Conservation (phyloP, 2,113 vertebrate genomes). For the Amia ocellicauda region DNA sequence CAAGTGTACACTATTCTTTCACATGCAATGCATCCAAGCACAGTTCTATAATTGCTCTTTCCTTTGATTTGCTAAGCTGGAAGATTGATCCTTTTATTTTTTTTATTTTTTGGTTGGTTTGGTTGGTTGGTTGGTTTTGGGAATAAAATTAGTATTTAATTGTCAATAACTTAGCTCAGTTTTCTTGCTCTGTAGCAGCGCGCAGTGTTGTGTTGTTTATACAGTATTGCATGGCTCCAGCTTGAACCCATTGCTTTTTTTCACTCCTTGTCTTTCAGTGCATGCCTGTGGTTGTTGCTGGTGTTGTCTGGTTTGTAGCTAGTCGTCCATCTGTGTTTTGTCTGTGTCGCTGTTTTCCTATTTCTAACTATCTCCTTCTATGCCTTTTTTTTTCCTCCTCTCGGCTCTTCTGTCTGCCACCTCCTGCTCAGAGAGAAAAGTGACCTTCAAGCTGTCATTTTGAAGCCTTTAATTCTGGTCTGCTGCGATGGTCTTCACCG, state of each 20-base stretch:
- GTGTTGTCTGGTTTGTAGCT: too few relatives aligned
- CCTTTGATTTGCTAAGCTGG: background rate
- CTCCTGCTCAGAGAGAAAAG: constrained; percentile 83
- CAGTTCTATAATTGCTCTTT: background rate
- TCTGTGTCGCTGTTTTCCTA: constrained; percentile 1
- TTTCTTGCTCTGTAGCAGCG: too few relatives aligned
- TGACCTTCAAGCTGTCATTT: constrained; percentile 86
- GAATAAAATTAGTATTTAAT: too few relatives aligned
- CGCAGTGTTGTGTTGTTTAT: constrained; percentile 1
- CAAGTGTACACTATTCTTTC: background rate
- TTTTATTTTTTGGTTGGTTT: too few relatives aligned
- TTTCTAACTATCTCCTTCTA: constrained; percentile 54
- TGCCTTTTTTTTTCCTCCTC: constrained; percentile 67
- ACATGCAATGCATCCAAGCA: background rate
- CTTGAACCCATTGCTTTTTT: constrained; percentile 39
- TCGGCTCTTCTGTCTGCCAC: constrained; percentile 36
- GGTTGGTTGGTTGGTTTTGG: too few relatives aligned
- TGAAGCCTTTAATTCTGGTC: constrained; percentile 83
- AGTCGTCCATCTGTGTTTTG: constrained; percentile 64
- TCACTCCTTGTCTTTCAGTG: constrained; percentile 52
- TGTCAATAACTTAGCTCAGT: too few relatives aligned
- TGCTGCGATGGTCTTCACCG: constrained; percentile 78
- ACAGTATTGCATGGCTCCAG: constrained; percentile 48
- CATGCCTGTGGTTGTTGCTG: constrained; percentile 49
- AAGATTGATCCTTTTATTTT: background rate